Evolutionary conservation across 1,140 invertebrate species (phyloP).

Genomic region (Rhagoletis zephyria): DNA sequence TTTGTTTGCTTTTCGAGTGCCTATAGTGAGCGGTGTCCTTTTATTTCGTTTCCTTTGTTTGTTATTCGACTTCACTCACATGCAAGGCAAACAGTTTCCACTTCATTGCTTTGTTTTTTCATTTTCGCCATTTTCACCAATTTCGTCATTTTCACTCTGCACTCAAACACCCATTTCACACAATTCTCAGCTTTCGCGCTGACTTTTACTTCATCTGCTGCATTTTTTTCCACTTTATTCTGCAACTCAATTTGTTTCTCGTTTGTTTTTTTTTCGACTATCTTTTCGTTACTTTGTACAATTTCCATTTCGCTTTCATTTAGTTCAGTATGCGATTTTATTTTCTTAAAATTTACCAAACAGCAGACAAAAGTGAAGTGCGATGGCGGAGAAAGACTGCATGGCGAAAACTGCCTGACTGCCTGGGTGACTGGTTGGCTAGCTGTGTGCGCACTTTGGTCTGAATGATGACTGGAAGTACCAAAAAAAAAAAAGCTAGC

Average conservation of each 20-base stretch:
- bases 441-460: not conserved
- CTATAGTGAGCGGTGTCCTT: slow-evolving; percentile 24
- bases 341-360: slow-evolving; percentile 46
- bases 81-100: slow-evolving; percentile 53
- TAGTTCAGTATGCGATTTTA: slow-evolving; percentile 44
- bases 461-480: not conserved
- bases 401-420: not conserved
- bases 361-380: slow-evolving; percentile 48
- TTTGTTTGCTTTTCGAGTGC: slow-evolving; percentile 14
- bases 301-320: slow-evolving; percentile 52
- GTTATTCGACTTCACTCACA: slow-evolving; percentile 42
- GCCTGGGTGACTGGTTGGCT: not conserved
- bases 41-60: slow-evolving; percentile 52
- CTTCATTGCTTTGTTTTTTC: slow-evolving; percentile 53
- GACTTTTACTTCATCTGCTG: not conserved
- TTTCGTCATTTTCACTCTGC: slow-evolving; percentile 26
- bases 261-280: not conserved
- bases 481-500: not conserved
- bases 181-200: not conserved
- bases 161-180: not conserved
- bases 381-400: slow-evolving; percentile 36
- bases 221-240: slow-evolving; percentile 4
- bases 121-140: slow-evolving; percentile 10
- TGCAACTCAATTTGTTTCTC: not conserved
- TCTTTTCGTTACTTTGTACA: slow-evolving; percentile 26